phyloP scores from a whole-genome alignment of 2,113 vertebrate species.

The Forbesichthys agassizii region DNA sequence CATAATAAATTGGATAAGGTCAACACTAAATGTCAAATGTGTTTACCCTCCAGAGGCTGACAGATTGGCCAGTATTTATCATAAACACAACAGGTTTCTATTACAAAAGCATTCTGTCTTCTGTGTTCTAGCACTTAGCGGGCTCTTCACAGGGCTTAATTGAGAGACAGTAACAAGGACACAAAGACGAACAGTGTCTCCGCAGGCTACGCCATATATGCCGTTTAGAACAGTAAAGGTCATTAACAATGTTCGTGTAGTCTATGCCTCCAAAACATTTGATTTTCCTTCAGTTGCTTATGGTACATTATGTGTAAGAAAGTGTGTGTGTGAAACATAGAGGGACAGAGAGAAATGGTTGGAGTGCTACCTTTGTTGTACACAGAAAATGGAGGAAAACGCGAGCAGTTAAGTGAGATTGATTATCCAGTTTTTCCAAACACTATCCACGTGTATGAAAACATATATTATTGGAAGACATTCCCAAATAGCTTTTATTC shows the following conservation, averaged over 20 bases:
- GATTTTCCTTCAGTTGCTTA: slow-evolving; percentile 3
- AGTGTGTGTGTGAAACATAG: slow-evolving; percentile 9
- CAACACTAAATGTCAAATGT: slow-evolving; percentile 70
- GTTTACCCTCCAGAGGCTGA: slow-evolving; percentile 67
- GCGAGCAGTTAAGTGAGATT: slow-evolving; percentile 62
- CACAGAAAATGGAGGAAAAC: slow-evolving; percentile 32
- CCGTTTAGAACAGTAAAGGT: slow-evolving; percentile 43
- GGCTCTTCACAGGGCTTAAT: slow-evolving; percentile 37
- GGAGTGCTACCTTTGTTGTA: slow-evolving; percentile 23
- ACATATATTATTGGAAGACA: no score
- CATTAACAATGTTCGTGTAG: slow-evolving; percentile 14
- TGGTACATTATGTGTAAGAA: neutral
- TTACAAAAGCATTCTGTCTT: slow-evolving; percentile 41
- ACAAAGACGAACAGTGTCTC: neutral
- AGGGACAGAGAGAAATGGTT: slow-evolving; percentile 17
- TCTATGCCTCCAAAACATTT: neutral
- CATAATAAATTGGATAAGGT: slow-evolving; percentile 68
- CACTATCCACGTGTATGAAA: slow-evolving; percentile 8
- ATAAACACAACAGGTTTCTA: slow-evolving; percentile 61
- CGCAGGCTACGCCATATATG: neutral
- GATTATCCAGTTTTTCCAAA: slow-evolving; percentile 47
- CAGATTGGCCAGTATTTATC: slow-evolving; percentile 58
- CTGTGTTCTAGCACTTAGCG: slow-evolving; percentile 8
- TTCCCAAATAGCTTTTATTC: no score
- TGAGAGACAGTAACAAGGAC: slow-evolving; percentile 44